Conservation (phyloP, 2,797 vertebrate species). For the Xenops minutus region DNA sequence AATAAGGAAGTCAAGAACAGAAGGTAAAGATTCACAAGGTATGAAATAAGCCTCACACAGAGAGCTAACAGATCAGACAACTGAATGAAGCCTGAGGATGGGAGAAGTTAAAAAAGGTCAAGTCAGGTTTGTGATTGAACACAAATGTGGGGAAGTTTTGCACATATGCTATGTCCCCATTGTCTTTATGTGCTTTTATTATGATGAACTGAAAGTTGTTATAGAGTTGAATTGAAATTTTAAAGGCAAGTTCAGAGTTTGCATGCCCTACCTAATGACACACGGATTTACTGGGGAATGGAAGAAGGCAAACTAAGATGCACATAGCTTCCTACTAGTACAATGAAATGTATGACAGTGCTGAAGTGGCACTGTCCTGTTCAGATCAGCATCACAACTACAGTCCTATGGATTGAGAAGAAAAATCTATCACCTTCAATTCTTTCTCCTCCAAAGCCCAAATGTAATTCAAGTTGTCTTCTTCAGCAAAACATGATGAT, state of each 20-base stretch:
- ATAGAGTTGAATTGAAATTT: background rate
- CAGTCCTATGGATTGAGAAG: background rate
- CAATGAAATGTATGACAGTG: background rate
- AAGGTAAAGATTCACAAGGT: background rate
- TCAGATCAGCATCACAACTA: background rate
- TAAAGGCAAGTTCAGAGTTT: background rate
- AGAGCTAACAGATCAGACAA: background rate
- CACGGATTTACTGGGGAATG: background rate
- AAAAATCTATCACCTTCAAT: background rate
- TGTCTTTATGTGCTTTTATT: background rate
- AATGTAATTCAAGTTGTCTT: background rate
- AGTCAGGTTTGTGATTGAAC: background rate
- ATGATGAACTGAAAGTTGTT: background rate
- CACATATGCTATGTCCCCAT: background rate
- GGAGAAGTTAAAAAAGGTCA: background rate
- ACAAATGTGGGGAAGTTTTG: background rate
- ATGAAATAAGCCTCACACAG: background rate
- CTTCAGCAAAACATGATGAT: background rate
- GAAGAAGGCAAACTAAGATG: background rate
- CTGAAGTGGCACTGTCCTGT: fast-evolving
- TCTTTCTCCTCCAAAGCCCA: background rate
- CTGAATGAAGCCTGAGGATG: background rate
- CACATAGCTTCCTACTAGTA: background rate
- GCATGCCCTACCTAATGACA: background rate
- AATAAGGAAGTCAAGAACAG: background rate